Evolutionary conservation across 1,140 invertebrate genomes (phyloP).

Genomic region (Halyomorpha halys): DNA sequence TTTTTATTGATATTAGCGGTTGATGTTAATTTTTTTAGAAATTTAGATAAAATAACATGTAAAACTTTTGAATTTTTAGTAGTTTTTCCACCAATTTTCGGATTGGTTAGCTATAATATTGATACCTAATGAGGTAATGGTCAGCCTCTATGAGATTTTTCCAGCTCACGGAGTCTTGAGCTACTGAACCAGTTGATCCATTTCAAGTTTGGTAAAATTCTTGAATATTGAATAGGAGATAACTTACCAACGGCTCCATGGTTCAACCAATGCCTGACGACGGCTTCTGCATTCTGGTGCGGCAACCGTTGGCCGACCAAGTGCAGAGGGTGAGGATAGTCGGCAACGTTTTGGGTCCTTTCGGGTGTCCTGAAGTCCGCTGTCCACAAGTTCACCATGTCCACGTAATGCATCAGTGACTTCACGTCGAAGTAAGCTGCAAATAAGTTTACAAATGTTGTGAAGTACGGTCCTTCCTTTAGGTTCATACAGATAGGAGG

Average conservation of each 20-base stretch:
- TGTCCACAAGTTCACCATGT: conserved; percentile 65
- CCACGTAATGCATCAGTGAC: conserved; percentile 56
- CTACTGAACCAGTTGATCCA: too few species aligned
- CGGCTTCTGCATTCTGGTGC: conserved; percentile 51
- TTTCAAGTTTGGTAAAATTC: too few species aligned
- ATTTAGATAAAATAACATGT: too few species aligned
- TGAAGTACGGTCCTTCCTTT: not conserved
- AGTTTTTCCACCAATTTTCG: too few species aligned
- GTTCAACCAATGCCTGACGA: conserved; percentile 44
- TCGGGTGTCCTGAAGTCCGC: conserved; percentile 69
- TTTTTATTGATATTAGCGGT: too few species aligned
- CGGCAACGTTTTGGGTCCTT: conserved; percentile 60
- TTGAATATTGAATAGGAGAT: not conserved
- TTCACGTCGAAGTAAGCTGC: conserved; percentile 68
- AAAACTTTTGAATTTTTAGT: too few species aligned
- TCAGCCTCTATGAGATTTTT: too few species aligned
- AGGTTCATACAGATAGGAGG: too few species aligned
- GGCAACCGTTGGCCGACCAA: conserved; percentile 54
- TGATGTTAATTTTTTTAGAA: too few species aligned
- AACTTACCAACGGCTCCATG: conserved; percentile 41
- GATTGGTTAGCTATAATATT: too few species aligned
- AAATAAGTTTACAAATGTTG: conserved; percentile 21
- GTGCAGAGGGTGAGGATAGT: conserved; percentile 60
- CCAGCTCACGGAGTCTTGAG: too few species aligned
- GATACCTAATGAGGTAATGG: too few species aligned